phyloP scores from a whole-genome alignment of 2,797 vertebrate genomes.

The Kryptolebias ocellatus region DNA sequence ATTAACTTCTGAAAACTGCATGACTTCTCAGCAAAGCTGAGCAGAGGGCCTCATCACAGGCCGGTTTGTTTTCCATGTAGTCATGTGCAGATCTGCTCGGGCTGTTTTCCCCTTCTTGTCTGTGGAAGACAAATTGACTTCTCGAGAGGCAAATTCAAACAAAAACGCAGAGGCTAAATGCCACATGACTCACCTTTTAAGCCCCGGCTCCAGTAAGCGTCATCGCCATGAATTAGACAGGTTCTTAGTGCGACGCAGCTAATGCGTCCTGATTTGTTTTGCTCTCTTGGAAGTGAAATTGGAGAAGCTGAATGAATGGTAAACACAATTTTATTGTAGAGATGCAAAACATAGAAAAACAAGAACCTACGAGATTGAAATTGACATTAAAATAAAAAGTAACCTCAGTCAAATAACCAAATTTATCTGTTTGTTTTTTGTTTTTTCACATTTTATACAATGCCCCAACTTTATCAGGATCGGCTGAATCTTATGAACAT shows the following conservation, averaged over 20 bases:
- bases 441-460: no score
- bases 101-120: neutral
- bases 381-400: neutral
- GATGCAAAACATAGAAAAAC: neutral
- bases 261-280: constrained; percentile 16
- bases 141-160: neutral
- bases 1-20: neutral
- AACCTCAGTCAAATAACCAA: no score
- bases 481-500: no score
- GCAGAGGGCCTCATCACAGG: neutral
- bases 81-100: constrained; percentile 1
- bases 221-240: neutral
- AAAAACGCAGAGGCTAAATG: neutral
- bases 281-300: constrained; percentile 11
- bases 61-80: constrained; percentile 6
- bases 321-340: neutral
- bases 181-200: constrained; percentile 14
- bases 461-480: no score
- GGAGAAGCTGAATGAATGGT: neutral
- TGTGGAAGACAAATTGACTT: constrained; percentile 5
- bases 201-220: constrained; percentile 19
- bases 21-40: neutral
- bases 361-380: neutral
- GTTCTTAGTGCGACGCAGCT: neutral
- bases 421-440: no score